phyloP scores from a whole-genome alignment of 2,888 invertebrate genomes.

The Rhodophaea formosa region DNA sequence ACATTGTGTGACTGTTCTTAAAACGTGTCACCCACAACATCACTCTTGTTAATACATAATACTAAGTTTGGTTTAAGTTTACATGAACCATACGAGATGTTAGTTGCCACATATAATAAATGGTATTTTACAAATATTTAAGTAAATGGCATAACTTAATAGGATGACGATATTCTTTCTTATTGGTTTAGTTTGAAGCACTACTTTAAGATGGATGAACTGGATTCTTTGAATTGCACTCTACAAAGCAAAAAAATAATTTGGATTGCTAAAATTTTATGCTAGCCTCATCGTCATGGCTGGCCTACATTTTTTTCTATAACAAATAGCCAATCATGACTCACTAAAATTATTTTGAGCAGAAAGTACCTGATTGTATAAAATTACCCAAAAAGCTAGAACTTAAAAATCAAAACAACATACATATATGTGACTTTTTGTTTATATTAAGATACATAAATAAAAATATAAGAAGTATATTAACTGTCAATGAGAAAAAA shows the following conservation, averaged over 20 bases:
- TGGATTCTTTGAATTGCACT: not conserved
- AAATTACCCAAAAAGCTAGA: not conserved
- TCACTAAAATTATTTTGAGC: not conserved
- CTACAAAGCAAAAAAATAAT: not conserved
- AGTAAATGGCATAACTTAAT: conserved; percentile 15
- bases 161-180: conserved; percentile 13
- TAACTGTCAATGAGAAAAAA: not conserved
- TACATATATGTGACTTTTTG: not conserved
- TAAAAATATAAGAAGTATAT: not conserved
- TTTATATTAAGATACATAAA: not conserved
- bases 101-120: conserved; percentile 10
- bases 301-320: not conserved
- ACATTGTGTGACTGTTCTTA: conserved; percentile 45
- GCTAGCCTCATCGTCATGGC: not conserved
- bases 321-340: not conserved
- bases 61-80: conserved; percentile 48
- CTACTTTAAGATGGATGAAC: not conserved
- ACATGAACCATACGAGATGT: conserved; percentile 17
- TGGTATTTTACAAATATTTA: conserved; percentile 8
- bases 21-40: conserved; percentile 25
- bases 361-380: not conserved
- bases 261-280: not conserved
- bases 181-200: not conserved
- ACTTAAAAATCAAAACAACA: not conserved
- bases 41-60: conserved; percentile 35